Base-by-base conservation (phyloP, 2,113 vertebrate genomes). In the Polyodon spathula region DNA sequence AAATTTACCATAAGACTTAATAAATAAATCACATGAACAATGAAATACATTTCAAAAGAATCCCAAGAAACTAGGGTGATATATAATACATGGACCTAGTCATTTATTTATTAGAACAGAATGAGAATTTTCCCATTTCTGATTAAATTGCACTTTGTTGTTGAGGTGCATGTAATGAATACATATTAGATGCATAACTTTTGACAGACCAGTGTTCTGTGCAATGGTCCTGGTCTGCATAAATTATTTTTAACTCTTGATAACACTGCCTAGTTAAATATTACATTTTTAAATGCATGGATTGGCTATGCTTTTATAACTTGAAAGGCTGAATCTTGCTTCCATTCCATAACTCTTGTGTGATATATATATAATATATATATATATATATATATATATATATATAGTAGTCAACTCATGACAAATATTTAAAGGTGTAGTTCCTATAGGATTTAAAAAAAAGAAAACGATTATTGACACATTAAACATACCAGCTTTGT, bases 131-230 rank as follows among this genome's bases (percentile, higher is more conserved):
- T 79, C 81, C 83, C 78, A 84, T 84, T 84, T 84, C 81, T 82
- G 86, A 88, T 88, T 88, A 87, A 88, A 88, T 84, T 86, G 86
- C 85, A 86, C 87, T 88, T 86, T 87, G 85, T 87, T 87, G 84
- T 87, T 85, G 85, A 79, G 82, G 77, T 84, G 83, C 85, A 86
- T 85, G 85, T 86, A 86, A 88, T 88, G 86, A 87, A 88, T 88
- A 88, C 81, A 87, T 86, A 88, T 85, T 81, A 86, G 82, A 87
- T 79, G 76, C 77, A 78, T 74, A 81, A 76, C 74, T 63, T 67
- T 55, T 54, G 16, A 48, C 6, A 55, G 41, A 43, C n/a, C 55
- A 37, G 43, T 59, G 27, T 14, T 43, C 42, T 56, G 11, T 51
- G 39, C 8, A 39, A 50, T 41, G 58, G 58, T 44, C 48, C 43